Percentiles rank a stretch among this genome's conserved stretches.
Evolutionary conservation across 92 coral and sea anemone species (phyloP).

Genomic region (Galaxea fascicularis): DNA sequence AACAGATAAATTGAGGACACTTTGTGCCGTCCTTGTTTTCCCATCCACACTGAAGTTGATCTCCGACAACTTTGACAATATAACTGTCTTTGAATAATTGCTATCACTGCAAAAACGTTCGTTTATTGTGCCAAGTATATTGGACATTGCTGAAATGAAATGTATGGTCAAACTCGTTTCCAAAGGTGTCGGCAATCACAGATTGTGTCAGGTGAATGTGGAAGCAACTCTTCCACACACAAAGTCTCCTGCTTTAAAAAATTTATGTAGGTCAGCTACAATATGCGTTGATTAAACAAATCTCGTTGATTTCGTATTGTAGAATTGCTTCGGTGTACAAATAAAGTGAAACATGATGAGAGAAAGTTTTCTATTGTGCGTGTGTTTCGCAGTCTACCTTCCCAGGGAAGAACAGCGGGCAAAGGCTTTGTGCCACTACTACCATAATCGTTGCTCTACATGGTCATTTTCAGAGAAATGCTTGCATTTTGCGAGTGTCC

Average conservation of each 20-base stretch:
- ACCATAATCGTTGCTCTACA: neutral
- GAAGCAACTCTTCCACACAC: slow-evolving; percentile 11
- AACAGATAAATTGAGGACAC: slow-evolving; percentile 23
- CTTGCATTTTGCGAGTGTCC: slow-evolving; percentile 1
- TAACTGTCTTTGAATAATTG: slow-evolving; percentile 2
- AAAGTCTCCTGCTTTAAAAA: slow-evolving; percentile 23
- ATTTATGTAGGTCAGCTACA: neutral
- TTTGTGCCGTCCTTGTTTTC: slow-evolving; percentile 10
- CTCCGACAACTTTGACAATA: slow-evolving; percentile 8
- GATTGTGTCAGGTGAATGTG: slow-evolving; percentile 21
- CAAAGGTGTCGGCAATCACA: slow-evolving; percentile 30
- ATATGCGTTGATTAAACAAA: slow-evolving; percentile 10
- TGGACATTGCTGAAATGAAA: slow-evolving; percentile 24
- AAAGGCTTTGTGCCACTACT: neutral
- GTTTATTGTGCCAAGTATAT: neutral
- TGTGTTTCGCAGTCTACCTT: slow-evolving; percentile 18
- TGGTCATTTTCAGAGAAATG: slow-evolving; percentile 19
- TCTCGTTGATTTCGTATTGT: neutral
- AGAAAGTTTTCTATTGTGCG: slow-evolving; percentile 16
- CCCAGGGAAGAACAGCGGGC: slow-evolving; percentile 32
- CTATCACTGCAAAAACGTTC: slow-evolving; percentile 33
- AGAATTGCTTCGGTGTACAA: slow-evolving; percentile 1
- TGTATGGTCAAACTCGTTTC: slow-evolving; percentile 37
- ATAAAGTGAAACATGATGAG: slow-evolving; percentile 33
- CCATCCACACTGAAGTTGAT: neutral